Conservation (phyloP, 1,140 invertebrate species). For the Atta cephalotes region DNA sequence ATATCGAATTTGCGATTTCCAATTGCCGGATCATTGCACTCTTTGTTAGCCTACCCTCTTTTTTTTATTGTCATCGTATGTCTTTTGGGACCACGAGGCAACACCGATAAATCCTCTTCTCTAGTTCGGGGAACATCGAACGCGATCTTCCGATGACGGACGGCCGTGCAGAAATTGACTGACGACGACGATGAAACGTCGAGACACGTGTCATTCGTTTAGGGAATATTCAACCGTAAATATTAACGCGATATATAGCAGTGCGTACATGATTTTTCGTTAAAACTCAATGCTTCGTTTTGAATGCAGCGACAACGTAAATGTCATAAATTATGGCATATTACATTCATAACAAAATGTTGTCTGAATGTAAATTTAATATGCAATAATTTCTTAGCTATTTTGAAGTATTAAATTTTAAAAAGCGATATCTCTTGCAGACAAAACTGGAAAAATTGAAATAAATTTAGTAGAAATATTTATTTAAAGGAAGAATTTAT, state of each 20-base stretch:
- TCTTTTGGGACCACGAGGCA: conserved; percentile 42
- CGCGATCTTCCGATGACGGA: conserved; percentile 47
- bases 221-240: conserved; percentile 58
- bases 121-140: conserved; percentile 53
- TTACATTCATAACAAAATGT: background rate
- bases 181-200: conserved; percentile 48
- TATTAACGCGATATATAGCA: conserved; percentile 34
- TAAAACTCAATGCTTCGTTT: conserved; percentile 23
- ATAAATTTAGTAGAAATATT: too few species aligned
- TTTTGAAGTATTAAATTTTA: background rate
- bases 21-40: conserved; percentile 57
- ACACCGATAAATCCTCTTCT: conserved; percentile 60
- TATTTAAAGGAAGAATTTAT: too few species aligned
- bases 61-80: conserved; percentile 33
- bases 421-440: background rate
- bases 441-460: too few species aligned
- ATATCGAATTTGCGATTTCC: conserved; percentile 40
- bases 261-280: conserved; percentile 24
- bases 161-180: conserved; percentile 51
- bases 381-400: background rate
- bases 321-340: background rate
- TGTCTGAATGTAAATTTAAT: background rate
- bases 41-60: background rate
- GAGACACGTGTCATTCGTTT: conserved; percentile 50
- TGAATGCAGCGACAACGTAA: background rate